Conservation (phyloP, 2,888 invertebrate species). For the Epsilonema sp. region DNA sequence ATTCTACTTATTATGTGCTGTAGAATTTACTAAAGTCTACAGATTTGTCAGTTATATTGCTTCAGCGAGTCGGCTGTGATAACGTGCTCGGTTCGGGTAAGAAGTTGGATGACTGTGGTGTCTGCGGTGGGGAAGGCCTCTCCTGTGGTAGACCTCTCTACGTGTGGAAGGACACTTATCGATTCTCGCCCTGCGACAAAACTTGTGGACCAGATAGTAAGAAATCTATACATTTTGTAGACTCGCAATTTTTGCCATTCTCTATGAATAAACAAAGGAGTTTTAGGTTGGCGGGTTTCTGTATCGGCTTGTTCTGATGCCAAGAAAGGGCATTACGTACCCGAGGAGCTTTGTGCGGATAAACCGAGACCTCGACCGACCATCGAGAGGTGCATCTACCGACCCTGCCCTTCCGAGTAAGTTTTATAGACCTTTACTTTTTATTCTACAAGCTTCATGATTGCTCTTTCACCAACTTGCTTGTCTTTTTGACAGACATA, state of each 20-base stretch:
- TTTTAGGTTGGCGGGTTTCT: slow-evolving; percentile 15
- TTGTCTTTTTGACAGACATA: too few relatives aligned
- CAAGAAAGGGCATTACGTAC: slow-evolving; percentile 17
- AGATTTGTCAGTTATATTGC: slow-evolving; percentile 9
- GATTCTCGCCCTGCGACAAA: slow-evolving; percentile 59
- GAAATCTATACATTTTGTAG: too few relatives aligned
- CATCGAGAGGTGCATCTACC: slow-evolving; percentile 15
- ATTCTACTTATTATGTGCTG: too few relatives aligned
- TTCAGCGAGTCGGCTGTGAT: slow-evolving; percentile 40
- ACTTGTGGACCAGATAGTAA: slow-evolving; percentile 48
- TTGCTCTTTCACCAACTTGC: too few relatives aligned
- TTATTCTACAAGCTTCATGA: too few relatives aligned
- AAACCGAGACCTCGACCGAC: slow-evolving; percentile 16
- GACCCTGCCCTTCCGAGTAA: slow-evolving; percentile 21
- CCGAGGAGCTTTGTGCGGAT: slow-evolving; percentile 23
- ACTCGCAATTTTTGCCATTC: neutral
- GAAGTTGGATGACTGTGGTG: slow-evolving; percentile 38
- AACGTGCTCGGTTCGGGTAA: slow-evolving; percentile 36
- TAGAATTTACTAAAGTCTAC: neutral
- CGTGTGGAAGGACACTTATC: slow-evolving; percentile 53
- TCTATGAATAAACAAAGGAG: neutral
- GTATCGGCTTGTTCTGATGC: slow-evolving; percentile 21
- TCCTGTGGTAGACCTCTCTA: slow-evolving; percentile 62
- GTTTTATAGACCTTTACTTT: slow-evolving; percentile 5
- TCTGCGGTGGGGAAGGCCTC: slow-evolving; percentile 38